Evolutionary conservation across 2,113 vertebrate species (phyloP), one percentile per base, ranked within the genome.

Genomic region (Piprites chloris): DNA sequence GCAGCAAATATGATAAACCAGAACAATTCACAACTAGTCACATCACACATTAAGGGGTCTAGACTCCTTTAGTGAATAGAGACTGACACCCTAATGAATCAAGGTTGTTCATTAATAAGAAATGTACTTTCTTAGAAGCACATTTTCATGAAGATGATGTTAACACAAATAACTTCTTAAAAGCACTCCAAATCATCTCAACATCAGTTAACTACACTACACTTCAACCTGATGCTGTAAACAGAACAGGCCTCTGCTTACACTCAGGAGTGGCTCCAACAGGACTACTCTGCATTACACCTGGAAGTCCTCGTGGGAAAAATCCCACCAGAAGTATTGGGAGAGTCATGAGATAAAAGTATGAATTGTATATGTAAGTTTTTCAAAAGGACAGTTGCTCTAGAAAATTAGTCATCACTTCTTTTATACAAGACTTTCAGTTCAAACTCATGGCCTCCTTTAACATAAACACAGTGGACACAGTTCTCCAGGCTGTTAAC

Each of bases 1-100:
- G 61, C 65, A 87, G 22, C 73, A 96, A 97, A 96, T 94, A 92
- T 55, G 49, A 96, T 49, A 96, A 97, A 96, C 44, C 9, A 52
- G 35, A 92, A 74, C n/a, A 80, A 73, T 24, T 85, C 52, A 66
- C 39, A 66, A 30, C 53, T 33, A 58, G 56, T 55, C 41, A 35
- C 46, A 66, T 41, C 78, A 75, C 61, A 71, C 1, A 1, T 27
- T 73, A 75, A 87, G 13, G 56, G 19, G 21, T 56, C 23, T 33
- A 39, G 50, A 67, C 52, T 85, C 46, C 49, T 84, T 59, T 14
- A 9, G 20, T 47, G 75, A 66, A 39, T 2, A 69, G 10, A 41
- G 11, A 71, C 32, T 76, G 95, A 81, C 41, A 85, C 59, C 20
- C n/a, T 66, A 77, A 59, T 23, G 32, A 80, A 69, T 42, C 44